Percentiles rank a stretch among this genome's conserved stretches.
Conservation (phyloP, 2,113 vertebrate genomes). For the Nothoprocta perdicaria region DNA sequence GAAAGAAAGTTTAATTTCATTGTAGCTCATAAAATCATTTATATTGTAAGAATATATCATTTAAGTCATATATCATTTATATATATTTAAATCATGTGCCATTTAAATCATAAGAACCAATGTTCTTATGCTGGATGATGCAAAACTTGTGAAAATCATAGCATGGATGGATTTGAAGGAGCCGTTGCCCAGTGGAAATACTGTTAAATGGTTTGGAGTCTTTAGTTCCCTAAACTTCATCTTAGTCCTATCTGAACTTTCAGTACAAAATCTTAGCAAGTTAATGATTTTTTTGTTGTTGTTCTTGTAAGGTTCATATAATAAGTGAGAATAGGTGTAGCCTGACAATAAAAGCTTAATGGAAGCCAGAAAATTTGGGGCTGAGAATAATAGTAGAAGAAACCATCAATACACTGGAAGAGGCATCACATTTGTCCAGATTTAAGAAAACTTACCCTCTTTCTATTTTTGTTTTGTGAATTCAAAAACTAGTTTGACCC, state of each 20-base stretch:
- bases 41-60: no score
- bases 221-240: background rate
- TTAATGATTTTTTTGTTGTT: background rate
- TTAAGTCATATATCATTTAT: no score
- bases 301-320: accelerated
- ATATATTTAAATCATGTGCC: no score
- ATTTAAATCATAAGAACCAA: background rate
- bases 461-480: background rate
- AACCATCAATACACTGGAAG: background rate
- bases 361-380: background rate
- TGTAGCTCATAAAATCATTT: background rate
- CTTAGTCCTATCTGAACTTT: background rate
- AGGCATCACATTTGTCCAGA: background rate
- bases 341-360: background rate
- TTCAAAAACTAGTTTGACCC: background rate
- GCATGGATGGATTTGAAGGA: background rate
- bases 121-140: background rate
- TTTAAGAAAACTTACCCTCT: background rate
- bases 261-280: background rate
- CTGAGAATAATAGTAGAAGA: background rate
- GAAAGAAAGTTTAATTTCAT: background rate
- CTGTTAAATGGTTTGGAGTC: background rate
- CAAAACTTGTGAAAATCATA: background rate
- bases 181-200: background rate
- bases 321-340: background rate